A percentile compares a stretch with the other conserved stretches of the same genome.
phyloP scores from a whole-genome alignment of 2,888 invertebrate species.

The Mythimna lalbum region DNA sequence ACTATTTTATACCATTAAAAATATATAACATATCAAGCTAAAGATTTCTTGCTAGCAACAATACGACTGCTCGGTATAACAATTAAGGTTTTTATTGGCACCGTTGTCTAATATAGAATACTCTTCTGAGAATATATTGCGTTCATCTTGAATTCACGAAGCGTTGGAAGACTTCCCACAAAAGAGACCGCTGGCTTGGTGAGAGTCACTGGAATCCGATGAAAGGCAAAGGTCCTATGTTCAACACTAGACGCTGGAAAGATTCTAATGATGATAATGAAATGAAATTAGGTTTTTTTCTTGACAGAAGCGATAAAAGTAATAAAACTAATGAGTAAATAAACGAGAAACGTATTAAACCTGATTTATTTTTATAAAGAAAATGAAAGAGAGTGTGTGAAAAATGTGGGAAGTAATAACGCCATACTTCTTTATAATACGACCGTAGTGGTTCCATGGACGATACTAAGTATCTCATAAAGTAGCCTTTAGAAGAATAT shows the following conservation, averaged over 20 bases:
- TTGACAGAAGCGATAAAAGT: constrained; percentile 9
- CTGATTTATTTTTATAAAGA: background rate
- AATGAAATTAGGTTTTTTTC: too few relatives aligned
- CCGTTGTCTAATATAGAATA: constrained; percentile 22
- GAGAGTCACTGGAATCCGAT: too few relatives aligned
- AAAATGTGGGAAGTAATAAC: constrained; percentile 13
- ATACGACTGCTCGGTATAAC: background rate
- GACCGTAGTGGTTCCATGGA: constrained; percentile 12
- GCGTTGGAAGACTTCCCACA: too few relatives aligned
- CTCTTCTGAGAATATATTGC: too few relatives aligned
- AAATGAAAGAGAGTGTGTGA: constrained; percentile 3
- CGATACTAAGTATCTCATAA: constrained; percentile 36
- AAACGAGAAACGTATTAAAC: background rate
- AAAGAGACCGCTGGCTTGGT: too few relatives aligned
- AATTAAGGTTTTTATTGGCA: constrained; percentile 17
- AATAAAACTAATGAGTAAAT: constrained; percentile 28
- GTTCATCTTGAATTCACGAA: too few relatives aligned
- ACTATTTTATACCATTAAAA: too few relatives aligned
- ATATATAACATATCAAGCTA: too few relatives aligned
- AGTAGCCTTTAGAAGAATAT: constrained; percentile 36
- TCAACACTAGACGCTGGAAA: too few relatives aligned
- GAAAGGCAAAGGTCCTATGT: too few relatives aligned
- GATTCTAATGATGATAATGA: too few relatives aligned
- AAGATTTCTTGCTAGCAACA: too few relatives aligned
- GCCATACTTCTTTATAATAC: constrained; percentile 29